Evolutionary conservation across 2,888 invertebrate species (phyloP), one percentile per base, ranked within the genome.

Genomic region (Sturmia bella): DNA sequence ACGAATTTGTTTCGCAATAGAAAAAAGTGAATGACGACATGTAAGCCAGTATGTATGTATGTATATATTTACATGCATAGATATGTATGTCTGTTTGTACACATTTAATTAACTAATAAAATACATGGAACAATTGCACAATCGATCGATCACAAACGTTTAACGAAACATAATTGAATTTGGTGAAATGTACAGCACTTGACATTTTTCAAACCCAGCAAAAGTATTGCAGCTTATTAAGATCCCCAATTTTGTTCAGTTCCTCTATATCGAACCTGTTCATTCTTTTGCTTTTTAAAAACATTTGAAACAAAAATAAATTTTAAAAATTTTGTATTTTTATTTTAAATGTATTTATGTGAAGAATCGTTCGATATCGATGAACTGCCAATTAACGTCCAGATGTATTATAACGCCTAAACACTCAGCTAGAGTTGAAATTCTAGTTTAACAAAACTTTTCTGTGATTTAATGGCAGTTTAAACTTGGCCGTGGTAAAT

Each of bases 11-110:
- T 41, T 37, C 43, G 43, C 21, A 13, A 37, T 17, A 27, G 13
- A 61, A 45, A 83, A 70, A 19, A 63, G 24, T 32, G 17, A 15
- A 75, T 75, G 57, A 66, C 24, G 24, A 50, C 15, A 59, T 13
- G 13, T 39, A 1, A 11, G 37, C 12, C 32, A 24, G 0, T 12
- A 52, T 11, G 39, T 27, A 13, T 37, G 37, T 39, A 13, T 39
- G 39, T 45, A 17, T 15, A 17, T 11, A 45, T 15, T 15, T 6
- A 45, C 15, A 27, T 6, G 27, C 27, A 32, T 32, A 32, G 7
- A 32, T 32, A 32, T 32, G 32, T n/a, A 69, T 45, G 15, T 57
- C 37, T 32, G 0, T 15, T 45, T 3, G 4, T 37, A 45, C 6
- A 37, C 9, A 32, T 32, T 32, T 32, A 32, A 32, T 32, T 32